Evolutionary conservation across 2,888 invertebrate genomes (phyloP).

Genomic region (Strigamia maritima): DNA sequence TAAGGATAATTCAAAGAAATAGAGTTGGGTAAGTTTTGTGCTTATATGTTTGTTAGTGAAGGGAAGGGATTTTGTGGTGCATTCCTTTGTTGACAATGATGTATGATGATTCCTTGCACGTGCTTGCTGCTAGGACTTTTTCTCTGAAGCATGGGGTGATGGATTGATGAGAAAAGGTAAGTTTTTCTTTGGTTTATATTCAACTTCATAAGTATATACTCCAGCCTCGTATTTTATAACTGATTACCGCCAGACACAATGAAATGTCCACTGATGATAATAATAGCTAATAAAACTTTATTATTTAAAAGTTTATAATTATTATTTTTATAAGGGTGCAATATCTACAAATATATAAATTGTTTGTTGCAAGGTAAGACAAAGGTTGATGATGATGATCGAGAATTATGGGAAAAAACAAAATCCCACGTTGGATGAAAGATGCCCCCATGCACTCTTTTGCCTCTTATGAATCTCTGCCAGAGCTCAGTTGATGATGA

Average conservation of each 20-base stretch:
- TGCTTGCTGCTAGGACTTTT: slow-evolving; percentile 28
- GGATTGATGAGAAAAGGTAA: slow-evolving; percentile 29
- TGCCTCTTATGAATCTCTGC: slow-evolving; percentile 2
- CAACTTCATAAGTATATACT: slow-evolving; percentile 2
- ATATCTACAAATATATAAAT: not conserved
- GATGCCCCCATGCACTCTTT: slow-evolving; percentile 5
- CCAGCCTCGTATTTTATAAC: not conserved
- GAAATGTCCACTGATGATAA: not conserved
- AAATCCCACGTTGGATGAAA: slow-evolving; percentile 13
- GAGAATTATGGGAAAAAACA: slow-evolving; percentile 6
- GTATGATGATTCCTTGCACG: slow-evolving; percentile 34
- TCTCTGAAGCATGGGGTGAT: slow-evolving; percentile 2
- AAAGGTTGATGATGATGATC: slow-evolving; percentile 27
- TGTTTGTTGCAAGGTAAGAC: slow-evolving; percentile 18
- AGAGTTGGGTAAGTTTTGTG: slow-evolving; percentile 20
- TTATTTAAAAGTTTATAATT: too few relatives aligned
- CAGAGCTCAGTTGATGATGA: slow-evolving; percentile 32
- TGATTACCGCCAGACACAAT: not conserved
- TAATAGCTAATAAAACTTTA: too few relatives aligned
- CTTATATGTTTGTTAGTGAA: slow-evolving; percentile 30
- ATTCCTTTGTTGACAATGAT: slow-evolving; percentile 32
- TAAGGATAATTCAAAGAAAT: slow-evolving; percentile 4
- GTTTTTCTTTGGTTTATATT: slow-evolving; percentile 20
- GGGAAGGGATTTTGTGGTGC: slow-evolving; percentile 15
- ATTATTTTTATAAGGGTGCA: not conserved